Evolutionary conservation across 2,888 invertebrate species (phyloP).

Genomic region (Chrysomela aeneicollis): DNA sequence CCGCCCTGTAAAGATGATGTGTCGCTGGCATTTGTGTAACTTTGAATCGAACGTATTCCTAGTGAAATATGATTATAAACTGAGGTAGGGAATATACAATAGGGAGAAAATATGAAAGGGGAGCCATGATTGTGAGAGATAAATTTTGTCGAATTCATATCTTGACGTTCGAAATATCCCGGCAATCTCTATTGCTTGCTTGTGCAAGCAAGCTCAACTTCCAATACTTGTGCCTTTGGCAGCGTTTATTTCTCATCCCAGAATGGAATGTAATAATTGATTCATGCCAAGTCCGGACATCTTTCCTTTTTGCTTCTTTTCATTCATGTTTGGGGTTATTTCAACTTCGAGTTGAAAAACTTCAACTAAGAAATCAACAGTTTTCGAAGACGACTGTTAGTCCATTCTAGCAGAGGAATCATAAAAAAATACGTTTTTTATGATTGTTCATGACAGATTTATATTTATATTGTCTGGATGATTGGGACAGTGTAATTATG

Average conservation of each 20-base stretch:
- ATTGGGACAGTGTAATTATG: too few species aligned
- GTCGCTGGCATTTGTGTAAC: conserved; percentile 37
- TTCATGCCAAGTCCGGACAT: conserved; percentile 1
- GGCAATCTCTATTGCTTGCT: conserved; percentile 18
- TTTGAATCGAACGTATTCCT: conserved; percentile 37
- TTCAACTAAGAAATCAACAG: too few species aligned
- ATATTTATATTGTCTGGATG: too few species aligned
- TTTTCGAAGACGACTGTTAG: too few species aligned
- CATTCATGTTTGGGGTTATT: too few species aligned
- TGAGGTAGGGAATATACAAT: conserved; percentile 39
- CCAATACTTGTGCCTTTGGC: conserved; percentile 2
- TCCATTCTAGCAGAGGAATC: too few species aligned
- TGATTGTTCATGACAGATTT: too few species aligned
- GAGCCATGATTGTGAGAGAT: conserved; percentile 36
- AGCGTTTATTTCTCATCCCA: background rate
- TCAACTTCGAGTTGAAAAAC: too few species aligned
- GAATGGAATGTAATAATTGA: background rate
- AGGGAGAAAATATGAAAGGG: conserved; percentile 36
- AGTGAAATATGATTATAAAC: conserved; percentile 41
- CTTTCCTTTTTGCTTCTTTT: too few species aligned
- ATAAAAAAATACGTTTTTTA: too few species aligned
- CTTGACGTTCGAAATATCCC: conserved; percentile 25
- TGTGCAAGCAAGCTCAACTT: too few species aligned
- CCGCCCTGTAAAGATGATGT: background rate
- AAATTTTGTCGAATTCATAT: conserved; percentile 34